Conservation (phyloP, 2,113 vertebrate species). For the Cyprinus carpio region DNA sequence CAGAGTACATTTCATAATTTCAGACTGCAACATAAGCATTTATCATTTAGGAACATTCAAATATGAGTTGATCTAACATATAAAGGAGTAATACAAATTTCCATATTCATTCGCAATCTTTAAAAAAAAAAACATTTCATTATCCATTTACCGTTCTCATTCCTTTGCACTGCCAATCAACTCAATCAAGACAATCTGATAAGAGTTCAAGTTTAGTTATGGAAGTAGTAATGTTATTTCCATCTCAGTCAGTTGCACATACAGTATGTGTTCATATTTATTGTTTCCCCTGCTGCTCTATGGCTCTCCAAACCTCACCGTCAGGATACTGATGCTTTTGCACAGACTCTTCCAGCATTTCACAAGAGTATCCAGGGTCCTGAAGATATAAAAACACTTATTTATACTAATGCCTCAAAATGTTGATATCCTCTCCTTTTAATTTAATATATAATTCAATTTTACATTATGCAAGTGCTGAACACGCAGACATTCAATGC, state of each 20-base stretch:
- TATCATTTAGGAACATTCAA: not conserved
- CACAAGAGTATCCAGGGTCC: constrained; percentile 83
- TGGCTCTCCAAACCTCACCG: constrained; percentile 78
- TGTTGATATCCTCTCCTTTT: not conserved
- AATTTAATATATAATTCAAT: not conserved
- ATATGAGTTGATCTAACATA: not conserved
- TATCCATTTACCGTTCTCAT: not conserved
- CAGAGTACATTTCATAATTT: not conserved
- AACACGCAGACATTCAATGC: too few species aligned
- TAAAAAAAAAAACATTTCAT: not conserved
- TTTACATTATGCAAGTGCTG: too few species aligned
- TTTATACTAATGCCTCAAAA: not conserved
- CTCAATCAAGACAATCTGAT: not conserved
- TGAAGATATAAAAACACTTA: constrained; percentile 48
- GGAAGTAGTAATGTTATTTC: not conserved
- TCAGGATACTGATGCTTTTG: constrained; percentile 77
- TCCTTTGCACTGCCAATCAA: not conserved
- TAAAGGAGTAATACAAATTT: not conserved
- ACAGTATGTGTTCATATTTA: not conserved
- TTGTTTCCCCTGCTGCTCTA: constrained; percentile 14
- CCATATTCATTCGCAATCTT: not conserved
- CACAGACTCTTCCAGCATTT: constrained; percentile 83
- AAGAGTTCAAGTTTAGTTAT: not conserved
- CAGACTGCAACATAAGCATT: too few species aligned
- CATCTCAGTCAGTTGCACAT: not conserved